phyloP scores from a whole-genome alignment of 1,140 invertebrate species.

The Luehdorfia chinensis region DNA sequence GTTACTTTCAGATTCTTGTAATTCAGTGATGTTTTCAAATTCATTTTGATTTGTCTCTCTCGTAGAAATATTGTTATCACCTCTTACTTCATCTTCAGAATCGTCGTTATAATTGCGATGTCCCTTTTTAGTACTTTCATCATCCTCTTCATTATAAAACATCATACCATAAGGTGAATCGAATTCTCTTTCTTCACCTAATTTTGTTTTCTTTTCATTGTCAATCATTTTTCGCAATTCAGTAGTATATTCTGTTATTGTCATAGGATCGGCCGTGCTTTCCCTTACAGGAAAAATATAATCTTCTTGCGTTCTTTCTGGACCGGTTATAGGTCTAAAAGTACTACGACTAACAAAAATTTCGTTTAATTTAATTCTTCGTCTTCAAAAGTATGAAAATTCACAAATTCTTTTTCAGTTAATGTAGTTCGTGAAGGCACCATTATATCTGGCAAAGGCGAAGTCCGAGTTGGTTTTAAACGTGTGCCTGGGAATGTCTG shows the following conservation, averaged over 20 bases:
- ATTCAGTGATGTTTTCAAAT: not conserved
- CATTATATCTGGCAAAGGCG: constrained; percentile 22
- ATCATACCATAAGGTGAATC: constrained; percentile 37
- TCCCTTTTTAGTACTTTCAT: constrained; percentile 23
- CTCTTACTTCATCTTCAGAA: constrained; percentile 20
- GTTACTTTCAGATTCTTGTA: not conserved
- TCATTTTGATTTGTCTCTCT: constrained; percentile 1
- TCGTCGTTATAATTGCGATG: constrained; percentile 22
- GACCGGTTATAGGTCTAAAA: constrained; percentile 8
- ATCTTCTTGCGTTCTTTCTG: constrained; percentile 18
- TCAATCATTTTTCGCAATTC: constrained; percentile 1
- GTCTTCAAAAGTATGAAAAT: constrained; percentile 27
- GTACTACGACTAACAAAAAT: constrained; percentile 22
- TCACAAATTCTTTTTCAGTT: constrained; percentile 19
- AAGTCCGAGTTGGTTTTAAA: constrained; percentile 32
- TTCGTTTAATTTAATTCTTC: constrained; percentile 13
- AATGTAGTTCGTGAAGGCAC: constrained; percentile 32
- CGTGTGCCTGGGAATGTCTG: constrained; percentile 13
- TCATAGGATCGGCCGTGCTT: not conserved
- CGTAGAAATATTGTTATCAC: not conserved
- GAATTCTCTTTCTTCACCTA: constrained; percentile 29
- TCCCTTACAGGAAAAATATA: not conserved
- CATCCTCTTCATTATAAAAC: constrained; percentile 40
- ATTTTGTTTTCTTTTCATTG: constrained; percentile 14
- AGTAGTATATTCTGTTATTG: not conserved